Conservation (phyloP, 2,888 invertebrate genomes). For the Adelphocoris suturalis region DNA sequence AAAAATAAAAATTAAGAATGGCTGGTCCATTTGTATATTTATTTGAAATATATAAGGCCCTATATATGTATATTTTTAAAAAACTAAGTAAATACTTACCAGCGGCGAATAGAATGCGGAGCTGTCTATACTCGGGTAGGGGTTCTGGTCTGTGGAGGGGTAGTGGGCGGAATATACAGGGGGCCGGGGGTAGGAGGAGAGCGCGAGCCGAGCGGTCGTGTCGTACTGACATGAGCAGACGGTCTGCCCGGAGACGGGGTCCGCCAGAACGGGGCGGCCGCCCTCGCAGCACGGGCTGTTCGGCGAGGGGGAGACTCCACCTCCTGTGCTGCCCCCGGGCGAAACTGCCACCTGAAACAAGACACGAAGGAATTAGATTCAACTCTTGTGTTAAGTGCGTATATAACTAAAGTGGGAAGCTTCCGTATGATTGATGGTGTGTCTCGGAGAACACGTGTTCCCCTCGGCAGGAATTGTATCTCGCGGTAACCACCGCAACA, state of each 20-base stretch:
- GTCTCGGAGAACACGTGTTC: slow-evolving; percentile 30
- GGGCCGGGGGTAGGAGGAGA: slow-evolving; percentile 89
- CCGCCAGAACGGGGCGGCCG: slow-evolving; percentile 93
- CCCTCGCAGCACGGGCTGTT: slow-evolving; percentile 90
- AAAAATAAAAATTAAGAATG: no score
- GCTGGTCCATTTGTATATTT: no score
- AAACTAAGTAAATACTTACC: slow-evolving; percentile 84
- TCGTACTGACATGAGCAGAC: slow-evolving; percentile 97
- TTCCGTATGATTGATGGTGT: background rate
- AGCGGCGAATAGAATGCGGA: slow-evolving; percentile 96
- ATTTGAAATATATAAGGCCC: background rate
- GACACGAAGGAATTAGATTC: slow-evolving; percentile 68
- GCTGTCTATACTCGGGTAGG: slow-evolving; percentile 95
- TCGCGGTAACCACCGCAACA: background rate
- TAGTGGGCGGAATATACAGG: slow-evolving; percentile 93
- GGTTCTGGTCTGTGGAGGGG: slow-evolving; percentile 94
- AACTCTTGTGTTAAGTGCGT: slow-evolving; percentile 16
- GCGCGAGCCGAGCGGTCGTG: slow-evolving; percentile 89
- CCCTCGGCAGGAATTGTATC: background rate
- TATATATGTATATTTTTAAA: background rate
- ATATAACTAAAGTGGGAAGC: background rate
- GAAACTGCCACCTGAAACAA: slow-evolving; percentile 80
- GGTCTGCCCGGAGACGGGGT: slow-evolving; percentile 94
- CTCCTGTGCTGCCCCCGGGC: slow-evolving; percentile 80
- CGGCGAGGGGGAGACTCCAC: slow-evolving; percentile 78